Conservation (phyloP, 2,113 vertebrate species). For the Actenoides hombroni region DNA sequence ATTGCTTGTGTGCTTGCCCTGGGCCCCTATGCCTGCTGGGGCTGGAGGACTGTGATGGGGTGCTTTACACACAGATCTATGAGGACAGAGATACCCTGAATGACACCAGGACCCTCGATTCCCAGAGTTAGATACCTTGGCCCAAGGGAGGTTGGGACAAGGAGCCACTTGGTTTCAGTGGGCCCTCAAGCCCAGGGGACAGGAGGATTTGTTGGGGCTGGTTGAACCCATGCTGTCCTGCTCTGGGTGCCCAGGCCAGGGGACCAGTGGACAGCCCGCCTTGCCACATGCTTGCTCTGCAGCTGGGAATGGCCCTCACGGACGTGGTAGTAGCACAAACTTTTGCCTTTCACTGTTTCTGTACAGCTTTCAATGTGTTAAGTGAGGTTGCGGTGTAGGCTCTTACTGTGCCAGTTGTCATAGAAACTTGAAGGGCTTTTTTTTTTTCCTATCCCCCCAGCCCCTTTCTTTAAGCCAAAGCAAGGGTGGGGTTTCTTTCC, state of each 20-base stretch:
- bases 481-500: neutral
- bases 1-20: neutral
- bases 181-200: neutral
- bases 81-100: neutral
- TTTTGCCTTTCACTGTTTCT: neutral
- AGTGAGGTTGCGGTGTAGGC: neutral
- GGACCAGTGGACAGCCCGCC: neutral
- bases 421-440: conserved; percentile 49
- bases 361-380: conserved; percentile 13
- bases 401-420: conserved; percentile 31
- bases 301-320: neutral
- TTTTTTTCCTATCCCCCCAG: neutral
- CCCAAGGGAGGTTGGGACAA: neutral
- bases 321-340: neutral
- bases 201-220: neutral
- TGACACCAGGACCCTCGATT: neutral
- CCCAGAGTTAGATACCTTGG: neutral
- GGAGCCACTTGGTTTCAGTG: neutral
- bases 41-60: neutral
- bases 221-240: neutral
- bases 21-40: neutral
- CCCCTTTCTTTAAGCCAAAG: conserved; percentile 7
- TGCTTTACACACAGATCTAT: neutral
- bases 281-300: neutral
- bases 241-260: neutral